phyloP scores from a whole-genome alignment of 2,797 vertebrate species.

The Pterois miles region DNA sequence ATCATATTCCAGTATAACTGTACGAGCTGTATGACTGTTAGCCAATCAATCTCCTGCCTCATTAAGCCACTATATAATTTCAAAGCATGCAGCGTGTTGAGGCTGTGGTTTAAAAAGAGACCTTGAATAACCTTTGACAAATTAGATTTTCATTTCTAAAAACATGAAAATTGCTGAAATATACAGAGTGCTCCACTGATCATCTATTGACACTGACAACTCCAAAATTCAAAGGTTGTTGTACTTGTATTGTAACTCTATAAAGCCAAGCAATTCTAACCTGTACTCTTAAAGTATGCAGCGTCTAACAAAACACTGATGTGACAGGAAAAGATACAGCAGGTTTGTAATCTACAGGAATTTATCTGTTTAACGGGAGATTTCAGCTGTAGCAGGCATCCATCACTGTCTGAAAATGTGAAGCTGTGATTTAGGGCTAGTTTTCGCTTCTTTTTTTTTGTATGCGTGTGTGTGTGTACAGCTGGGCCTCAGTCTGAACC shows the following conservation, averaged over 20 bases:
- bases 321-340: not conserved
- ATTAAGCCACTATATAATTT: not conserved
- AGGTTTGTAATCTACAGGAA: constrained; percentile 10
- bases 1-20: constrained; percentile 22
- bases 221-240: constrained; percentile 23
- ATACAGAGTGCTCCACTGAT: not conserved
- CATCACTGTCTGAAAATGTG: constrained; percentile 69
- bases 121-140: constrained; percentile 9
- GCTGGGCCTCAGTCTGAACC: constrained; percentile 46
- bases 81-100: not conserved
- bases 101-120: not conserved
- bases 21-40: constrained; percentile 56
- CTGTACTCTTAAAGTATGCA: constrained; percentile 19
- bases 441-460: constrained; percentile 25
- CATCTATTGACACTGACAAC: constrained; percentile 1
- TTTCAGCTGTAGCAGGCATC: constrained; percentile 39
- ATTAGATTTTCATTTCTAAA: not conserved
- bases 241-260: constrained; percentile 23
- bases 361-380: constrained; percentile 23
- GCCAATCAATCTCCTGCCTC: constrained; percentile 9
- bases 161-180: not conserved
- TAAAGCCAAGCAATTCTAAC: constrained; percentile 28
- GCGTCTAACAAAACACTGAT: constrained; percentile 12
- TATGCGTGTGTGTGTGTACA: not conserved
- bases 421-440: constrained; percentile 76